Evolutionary conservation across 1,140 invertebrate genomes (phyloP), one percentile per base, ranked within the genome.

Genomic region (Drosophila bocqueti): DNA sequence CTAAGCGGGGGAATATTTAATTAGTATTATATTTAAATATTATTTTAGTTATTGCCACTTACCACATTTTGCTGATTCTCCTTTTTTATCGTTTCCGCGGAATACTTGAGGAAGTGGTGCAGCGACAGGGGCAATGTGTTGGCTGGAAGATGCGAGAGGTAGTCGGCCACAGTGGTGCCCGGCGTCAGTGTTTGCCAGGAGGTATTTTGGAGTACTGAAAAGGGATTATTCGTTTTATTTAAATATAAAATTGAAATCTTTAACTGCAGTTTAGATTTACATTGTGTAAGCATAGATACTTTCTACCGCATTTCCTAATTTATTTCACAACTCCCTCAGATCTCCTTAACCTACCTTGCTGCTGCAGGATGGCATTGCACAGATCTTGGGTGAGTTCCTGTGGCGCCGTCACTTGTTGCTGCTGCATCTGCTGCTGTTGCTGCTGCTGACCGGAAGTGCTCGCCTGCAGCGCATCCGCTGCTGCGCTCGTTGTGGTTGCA

Each of bases 91-190:
- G 94, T 96, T 83, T 96, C 96, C 1, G 96, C 96, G 2, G 96
- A 97, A 92, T 97, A 97, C 92, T 97, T 97, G 21, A 97, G 94
- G 81, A 97, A 96, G 91, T 97, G 96, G 82, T 97, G 96, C 40
- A 97, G 93, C 47, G 96, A 96, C 29, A 97, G 92, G 1, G 96
- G 96, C 79, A 97, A 90, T 4, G 96, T 96, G 46, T 95, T 96
- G 34, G 96, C 95, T 42, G 95, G 95, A 73, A 96, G 92, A 85
- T 96, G 95, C 54, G 96, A 96, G 55, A 97, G 94, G 93, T 97
- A 97, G 93, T 97, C 96, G 16, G 96, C 96, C 16, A 97, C 96
- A 0, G 96, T 96, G 6, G 96, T 96, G 50, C 96, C 96, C 31
- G 96, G 95, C 9, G 96, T 95, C 46, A 97, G 93, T n/a, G 96